phyloP scores from a whole-genome alignment of 2,797 vertebrate species.

The Molossus molossus region DNA sequence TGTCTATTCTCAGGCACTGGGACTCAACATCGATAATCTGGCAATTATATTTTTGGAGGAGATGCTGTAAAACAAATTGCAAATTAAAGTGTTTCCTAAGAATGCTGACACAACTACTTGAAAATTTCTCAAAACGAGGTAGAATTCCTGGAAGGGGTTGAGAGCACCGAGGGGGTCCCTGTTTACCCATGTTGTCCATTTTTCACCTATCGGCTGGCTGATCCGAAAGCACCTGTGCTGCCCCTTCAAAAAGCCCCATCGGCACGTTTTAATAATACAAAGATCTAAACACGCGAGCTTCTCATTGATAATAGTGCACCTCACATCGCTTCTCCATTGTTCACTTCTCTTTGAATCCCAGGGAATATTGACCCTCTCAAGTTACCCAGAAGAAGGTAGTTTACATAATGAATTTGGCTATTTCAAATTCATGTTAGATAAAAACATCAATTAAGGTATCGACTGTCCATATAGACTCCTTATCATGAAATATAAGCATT shows the following conservation, averaged over 20 bases:
- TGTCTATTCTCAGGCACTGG: background rate
- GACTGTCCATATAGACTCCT: background rate
- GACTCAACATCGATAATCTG: background rate
- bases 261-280: background rate
- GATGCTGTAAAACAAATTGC: background rate
- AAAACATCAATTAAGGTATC: conserved; percentile 58
- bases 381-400: background rate
- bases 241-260: background rate
- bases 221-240: conserved; percentile 19
- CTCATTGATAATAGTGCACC: background rate
- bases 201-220: background rate
- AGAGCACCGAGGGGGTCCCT: background rate
- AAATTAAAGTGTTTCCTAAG: conserved; percentile 37
- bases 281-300: background rate
- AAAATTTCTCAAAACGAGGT: background rate
- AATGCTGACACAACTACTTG: background rate
- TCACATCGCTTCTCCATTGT: conserved; percentile 2
- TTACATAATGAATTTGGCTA: conserved; percentile 42
- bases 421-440: conserved; percentile 70
- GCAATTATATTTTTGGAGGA: background rate
- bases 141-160: background rate
- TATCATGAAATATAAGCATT: conserved; percentile 66
- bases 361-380: conserved; percentile 54
- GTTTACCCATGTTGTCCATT: background rate
- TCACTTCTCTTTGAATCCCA: conserved; percentile 33